Percentiles rank a stretch among this genome's conserved stretches.
phyloP scores from a whole-genome alignment of 2,113 vertebrate genomes.

The Myotis davidii region DNA sequence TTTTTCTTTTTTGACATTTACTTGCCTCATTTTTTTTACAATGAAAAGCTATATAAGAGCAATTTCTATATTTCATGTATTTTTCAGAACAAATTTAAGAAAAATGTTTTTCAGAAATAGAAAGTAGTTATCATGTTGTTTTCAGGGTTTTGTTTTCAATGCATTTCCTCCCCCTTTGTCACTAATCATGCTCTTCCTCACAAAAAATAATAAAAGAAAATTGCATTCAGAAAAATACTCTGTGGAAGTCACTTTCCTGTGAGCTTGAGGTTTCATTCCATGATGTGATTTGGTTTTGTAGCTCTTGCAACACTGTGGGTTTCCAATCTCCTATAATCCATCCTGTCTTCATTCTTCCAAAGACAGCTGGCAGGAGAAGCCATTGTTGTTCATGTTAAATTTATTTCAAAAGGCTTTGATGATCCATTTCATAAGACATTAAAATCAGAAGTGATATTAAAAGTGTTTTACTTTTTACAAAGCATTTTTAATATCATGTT shows the following conservation, averaged over 20 bases:
- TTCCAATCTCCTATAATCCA: not conserved
- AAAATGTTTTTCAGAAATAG: slow-evolving; percentile 58
- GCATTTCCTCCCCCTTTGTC: slow-evolving; percentile 35
- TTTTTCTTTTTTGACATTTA: slow-evolving; percentile 38
- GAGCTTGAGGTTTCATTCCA: not conserved
- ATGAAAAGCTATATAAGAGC: not conserved
- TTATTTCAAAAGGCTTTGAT: not conserved
- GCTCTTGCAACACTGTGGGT: not conserved
- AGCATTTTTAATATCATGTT: not conserved
- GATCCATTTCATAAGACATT: not conserved
- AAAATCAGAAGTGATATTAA: not conserved
- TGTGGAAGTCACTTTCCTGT: slow-evolving; percentile 31
- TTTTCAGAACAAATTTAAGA: slow-evolving; percentile 47
- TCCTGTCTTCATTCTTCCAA: not conserved
- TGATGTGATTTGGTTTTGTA: not conserved
- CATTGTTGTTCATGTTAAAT: not conserved
- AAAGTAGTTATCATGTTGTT: slow-evolving; percentile 46
- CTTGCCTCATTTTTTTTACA: not conserved
- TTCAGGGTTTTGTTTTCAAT: not conserved
- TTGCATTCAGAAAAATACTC: not conserved
- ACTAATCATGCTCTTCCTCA: slow-evolving; percentile 57
- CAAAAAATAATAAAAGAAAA: slow-evolving; percentile 25
- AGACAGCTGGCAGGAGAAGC: not conserved
- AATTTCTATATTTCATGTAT: slow-evolving; percentile 61
- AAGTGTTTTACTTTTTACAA: not conserved